A percentile compares a stretch with the other conserved stretches of the same genome.
These are phyloP conservation scores for Cranoglanis bouderius DNA, from an alignment of 2,113 vertebrate genomes.

Conservation along the genomic window DNA sequence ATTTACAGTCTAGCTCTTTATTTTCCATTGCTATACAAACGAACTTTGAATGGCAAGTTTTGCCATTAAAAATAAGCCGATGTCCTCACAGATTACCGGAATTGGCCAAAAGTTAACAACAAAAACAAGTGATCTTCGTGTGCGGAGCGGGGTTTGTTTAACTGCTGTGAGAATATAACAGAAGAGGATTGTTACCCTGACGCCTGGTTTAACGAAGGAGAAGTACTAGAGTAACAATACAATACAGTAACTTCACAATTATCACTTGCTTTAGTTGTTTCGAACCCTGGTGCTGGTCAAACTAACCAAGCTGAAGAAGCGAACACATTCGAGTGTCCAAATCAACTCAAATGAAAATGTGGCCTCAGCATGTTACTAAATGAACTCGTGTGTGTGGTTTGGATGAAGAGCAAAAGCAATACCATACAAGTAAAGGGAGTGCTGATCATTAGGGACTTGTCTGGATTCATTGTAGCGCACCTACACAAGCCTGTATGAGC, in stretches of 20 bases:
- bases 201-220: background rate
- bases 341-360: background rate
- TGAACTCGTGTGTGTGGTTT: background rate
- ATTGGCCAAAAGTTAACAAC: too few relatives aligned
- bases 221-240: too few relatives aligned
- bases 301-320: background rate
- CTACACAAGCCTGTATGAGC: background rate
- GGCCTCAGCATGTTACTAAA: background rate
- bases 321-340: too few relatives aligned
- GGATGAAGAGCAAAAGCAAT: background rate
- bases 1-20: background rate
- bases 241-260: background rate
- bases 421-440: background rate
- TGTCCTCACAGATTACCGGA: background rate
- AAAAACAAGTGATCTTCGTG: too few relatives aligned
- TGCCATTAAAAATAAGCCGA: background rate
- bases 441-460: background rate
- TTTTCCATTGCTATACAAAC: background rate
- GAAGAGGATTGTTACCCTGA: background rate
- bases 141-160: background rate
- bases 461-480: background rate
- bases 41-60: too few relatives aligned
- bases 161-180: background rate
- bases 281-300: background rate
- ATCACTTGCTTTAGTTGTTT: background rate